Evolutionary conservation across 2,113 vertebrate species (phyloP), one percentile per base, ranked within the genome.

Genomic region (Cercocebus atys): DNA sequence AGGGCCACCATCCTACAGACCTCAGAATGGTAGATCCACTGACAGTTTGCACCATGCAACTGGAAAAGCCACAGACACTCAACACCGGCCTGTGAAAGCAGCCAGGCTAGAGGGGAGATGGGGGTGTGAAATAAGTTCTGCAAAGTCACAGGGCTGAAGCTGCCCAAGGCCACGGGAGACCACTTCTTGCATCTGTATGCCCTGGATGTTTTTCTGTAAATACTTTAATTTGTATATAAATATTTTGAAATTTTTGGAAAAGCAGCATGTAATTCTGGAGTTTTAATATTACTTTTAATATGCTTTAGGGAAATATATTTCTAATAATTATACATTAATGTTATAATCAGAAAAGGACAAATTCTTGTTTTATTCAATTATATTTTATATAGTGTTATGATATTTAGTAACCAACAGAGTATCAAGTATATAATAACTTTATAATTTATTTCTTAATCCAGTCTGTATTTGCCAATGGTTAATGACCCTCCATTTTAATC

Each of bases 331-430:
- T 50, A 0, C 17, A 59, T 75, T 55, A 57, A 17, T 64, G 20
- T 66, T 80, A 76, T 64, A 95, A 95, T 93, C 9, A 79, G 57
- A 93, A 73, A 35, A 75, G 55, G 72, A 30, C 43, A 81, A 90
- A 89, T 70, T 22, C 45, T 82, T 85, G 2, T 18, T 81, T 86
- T 57, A 85, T 86, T 93, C 6, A 61, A 30, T 84, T 80, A 4
- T 85, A 20, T 84, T 79, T 52, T 47, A 81, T 90, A 11, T 47
- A 78, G 32, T 68, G 14, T 86, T 89, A 38, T 47, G 38, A 30
- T 55, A 68, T 13, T 80, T 88, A 87, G 47, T 43, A 75, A 40
- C 59, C 23, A 57, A 55, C 27, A 86, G 13, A 80, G n/a, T 86
- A 86, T 20, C 40, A 43, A 72, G 18, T 57, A 50, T 8, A 50